Percentiles rank a stretch among this genome's conserved stretches.
phyloP scores from a whole-genome alignment of 2,888 invertebrate species.

The Ashinkailepas kermadecensis region DNA sequence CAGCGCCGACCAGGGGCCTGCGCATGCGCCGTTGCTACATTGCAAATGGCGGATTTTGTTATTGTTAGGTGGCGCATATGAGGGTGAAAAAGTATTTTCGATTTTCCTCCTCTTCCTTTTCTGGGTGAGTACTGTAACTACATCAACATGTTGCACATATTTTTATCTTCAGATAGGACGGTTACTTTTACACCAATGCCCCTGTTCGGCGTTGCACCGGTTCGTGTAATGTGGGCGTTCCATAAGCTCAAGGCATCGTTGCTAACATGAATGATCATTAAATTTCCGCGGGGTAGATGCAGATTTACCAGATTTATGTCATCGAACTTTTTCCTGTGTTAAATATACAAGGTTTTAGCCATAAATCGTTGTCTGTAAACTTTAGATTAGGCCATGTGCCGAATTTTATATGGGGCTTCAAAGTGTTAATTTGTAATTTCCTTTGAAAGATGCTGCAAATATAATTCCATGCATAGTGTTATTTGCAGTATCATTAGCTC shows the following conservation, averaged over 20 bases:
- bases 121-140: constrained; percentile 27
- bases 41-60: constrained; percentile 99
- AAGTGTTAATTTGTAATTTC: too few species aligned
- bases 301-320: too few species aligned
- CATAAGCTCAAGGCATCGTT: not conserved
- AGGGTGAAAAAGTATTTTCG: constrained; percentile 47
- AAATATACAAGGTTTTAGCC: too few species aligned
- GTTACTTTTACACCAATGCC: not conserved
- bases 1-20: constrained; percentile 14
- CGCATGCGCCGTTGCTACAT: constrained; percentile 46
- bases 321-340: too few species aligned
- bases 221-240: constrained; percentile 31
- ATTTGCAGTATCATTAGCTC: too few species aligned
- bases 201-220: not conserved
- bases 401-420: too few species aligned
- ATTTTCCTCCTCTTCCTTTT: constrained; percentile 42
- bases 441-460: too few species aligned
- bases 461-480: too few species aligned
- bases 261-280: too few species aligned
- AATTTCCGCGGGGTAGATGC: too few species aligned
- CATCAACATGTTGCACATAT: constrained; percentile 26
- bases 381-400: too few species aligned
- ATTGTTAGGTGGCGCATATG: constrained; percentile 84
- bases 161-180: not conserved
- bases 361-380: too few species aligned